phyloP scores from a whole-genome alignment of 2,797 vertebrate genomes.

The Pangasius mekongensis region DNA sequence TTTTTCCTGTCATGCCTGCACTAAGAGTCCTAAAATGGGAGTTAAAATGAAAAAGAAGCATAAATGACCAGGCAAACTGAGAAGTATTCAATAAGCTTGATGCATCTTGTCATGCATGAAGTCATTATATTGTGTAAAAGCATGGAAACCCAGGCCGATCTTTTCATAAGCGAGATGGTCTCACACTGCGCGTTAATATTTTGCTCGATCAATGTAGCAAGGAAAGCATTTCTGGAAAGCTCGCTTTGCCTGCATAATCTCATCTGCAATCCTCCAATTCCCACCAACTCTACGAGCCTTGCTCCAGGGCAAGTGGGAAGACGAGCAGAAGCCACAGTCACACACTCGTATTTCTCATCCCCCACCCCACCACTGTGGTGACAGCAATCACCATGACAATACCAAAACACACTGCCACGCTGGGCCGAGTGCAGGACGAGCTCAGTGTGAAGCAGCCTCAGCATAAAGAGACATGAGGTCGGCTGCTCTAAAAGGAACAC shows the following conservation, averaged over 20 bases:
- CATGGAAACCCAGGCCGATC: conserved; percentile 24
- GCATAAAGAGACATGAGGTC: conserved; percentile 53
- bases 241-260: conserved; percentile 42
- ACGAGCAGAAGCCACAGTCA: conserved; percentile 33
- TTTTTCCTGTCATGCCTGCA: not conserved
- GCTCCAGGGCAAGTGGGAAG: conserved; percentile 45
- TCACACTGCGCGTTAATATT: conserved; percentile 40
- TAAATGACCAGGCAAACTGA: conserved; percentile 29
- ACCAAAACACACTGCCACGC: conserved; percentile 49
- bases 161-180: conserved; percentile 41
- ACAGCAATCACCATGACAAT: conserved; percentile 60
- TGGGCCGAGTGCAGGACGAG: conserved; percentile 22
- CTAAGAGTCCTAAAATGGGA: not conserved
- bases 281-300: conserved; percentile 27
- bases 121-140: conserved; percentile 34
- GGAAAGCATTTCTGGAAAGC: conserved; percentile 40
- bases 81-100: conserved; percentile 44
- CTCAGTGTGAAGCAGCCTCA: conserved; percentile 37
- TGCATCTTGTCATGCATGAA: conserved; percentile 37
- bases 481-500: conserved; percentile 56
- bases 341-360: conserved; percentile 29
- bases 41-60: conserved; percentile 16
- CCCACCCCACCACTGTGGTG: conserved; percentile 34
- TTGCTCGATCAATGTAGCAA: conserved; percentile 42
- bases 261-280: conserved; percentile 30